Percentiles rank a stretch among this genome's conserved stretches.
phyloP scores from a whole-genome alignment of 2,113 vertebrate genomes.

The Hippocampus guttulatus region DNA sequence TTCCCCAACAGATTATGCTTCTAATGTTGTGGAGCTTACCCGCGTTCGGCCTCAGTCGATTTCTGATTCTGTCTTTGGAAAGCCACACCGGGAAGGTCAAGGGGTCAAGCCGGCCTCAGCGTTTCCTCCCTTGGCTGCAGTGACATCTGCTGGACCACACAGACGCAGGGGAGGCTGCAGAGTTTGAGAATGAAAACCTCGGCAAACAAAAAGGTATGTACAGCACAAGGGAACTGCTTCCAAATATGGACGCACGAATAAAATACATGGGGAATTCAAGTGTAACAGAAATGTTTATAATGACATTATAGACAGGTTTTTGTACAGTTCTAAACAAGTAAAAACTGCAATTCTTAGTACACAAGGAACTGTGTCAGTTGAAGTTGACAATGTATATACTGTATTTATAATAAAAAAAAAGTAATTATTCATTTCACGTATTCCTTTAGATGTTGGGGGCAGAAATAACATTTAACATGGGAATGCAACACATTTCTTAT shows the following conservation, averaged over 20 bases:
- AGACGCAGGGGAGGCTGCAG: slow-evolving; percentile 15
- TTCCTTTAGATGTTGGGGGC: slow-evolving; percentile 17
- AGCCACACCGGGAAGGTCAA: slow-evolving; percentile 34
- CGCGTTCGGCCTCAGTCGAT: slow-evolving; percentile 24
- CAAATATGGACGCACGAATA: neutral
- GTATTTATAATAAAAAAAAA: neutral
- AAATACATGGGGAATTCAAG: slow-evolving; percentile 18
- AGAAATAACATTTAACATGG: slow-evolving; percentile 25
- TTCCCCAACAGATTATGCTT: slow-evolving; percentile 22
- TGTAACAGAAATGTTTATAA: slow-evolving; percentile 70
- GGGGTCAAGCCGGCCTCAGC: slow-evolving; percentile 50
- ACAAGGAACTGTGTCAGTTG: slow-evolving; percentile 66
- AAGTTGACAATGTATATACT: slow-evolving; percentile 71
- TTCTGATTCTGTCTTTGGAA: slow-evolving; percentile 30
- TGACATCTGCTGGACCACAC: slow-evolving; percentile 74
- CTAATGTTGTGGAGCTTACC: slow-evolving; percentile 43
- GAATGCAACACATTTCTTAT: slow-evolving; percentile 34
- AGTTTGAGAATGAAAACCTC: neutral
- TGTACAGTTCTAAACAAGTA: slow-evolving; percentile 47
- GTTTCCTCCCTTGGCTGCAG: slow-evolving; percentile 62
- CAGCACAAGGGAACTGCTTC: slow-evolving; percentile 33
- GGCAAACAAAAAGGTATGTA: slow-evolving; percentile 35
- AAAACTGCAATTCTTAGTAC: slow-evolving; percentile 46
- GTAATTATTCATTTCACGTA: slow-evolving; percentile 25
- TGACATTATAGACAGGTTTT: slow-evolving; percentile 59